phyloP scores from a whole-genome alignment of 2,888 invertebrate species.

The Apantesis nais region DNA sequence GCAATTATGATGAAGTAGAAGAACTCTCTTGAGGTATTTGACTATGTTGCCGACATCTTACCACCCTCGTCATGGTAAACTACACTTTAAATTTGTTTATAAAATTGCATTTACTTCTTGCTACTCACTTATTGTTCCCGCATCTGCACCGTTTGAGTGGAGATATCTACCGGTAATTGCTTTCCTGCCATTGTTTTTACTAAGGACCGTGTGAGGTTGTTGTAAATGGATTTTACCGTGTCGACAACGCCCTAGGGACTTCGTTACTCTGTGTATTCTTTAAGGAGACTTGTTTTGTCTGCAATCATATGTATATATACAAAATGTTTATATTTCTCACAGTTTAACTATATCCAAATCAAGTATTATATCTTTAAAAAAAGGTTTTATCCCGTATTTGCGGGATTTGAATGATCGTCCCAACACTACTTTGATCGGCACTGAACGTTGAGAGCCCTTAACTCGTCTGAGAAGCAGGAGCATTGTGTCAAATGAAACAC shows the following conservation, averaged over 20 bases:
- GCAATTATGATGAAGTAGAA: not conserved
- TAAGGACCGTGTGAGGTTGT: not conserved
- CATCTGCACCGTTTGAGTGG: not conserved
- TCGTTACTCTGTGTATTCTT: not conserved
- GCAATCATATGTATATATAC: no score
- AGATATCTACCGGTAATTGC: not conserved
- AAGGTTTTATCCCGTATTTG: not conserved
- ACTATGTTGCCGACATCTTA: not conserved
- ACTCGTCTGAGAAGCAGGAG: constrained; percentile 48
- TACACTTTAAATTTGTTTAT: no score
- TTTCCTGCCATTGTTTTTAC: not conserved
- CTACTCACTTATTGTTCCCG: not conserved
- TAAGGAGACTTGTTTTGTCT: not conserved
- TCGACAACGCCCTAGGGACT: not conserved
- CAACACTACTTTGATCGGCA: constrained; percentile 44
- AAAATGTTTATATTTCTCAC: no score
- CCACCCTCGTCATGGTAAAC: not conserved
- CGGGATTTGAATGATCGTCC: not conserved
- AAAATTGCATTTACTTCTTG: no score
- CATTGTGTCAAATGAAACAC: constrained; percentile 63
- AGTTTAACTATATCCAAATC: not conserved
- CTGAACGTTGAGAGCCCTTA: constrained; percentile 49
- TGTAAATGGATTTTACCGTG: not conserved
- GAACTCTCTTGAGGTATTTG: not conserved
- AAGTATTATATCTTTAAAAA: not conserved